These are phyloP conservation scores for Antennarius maculatus DNA, from an alignment of 2,797 vertebrate species.

Conservation along the genomic window DNA sequence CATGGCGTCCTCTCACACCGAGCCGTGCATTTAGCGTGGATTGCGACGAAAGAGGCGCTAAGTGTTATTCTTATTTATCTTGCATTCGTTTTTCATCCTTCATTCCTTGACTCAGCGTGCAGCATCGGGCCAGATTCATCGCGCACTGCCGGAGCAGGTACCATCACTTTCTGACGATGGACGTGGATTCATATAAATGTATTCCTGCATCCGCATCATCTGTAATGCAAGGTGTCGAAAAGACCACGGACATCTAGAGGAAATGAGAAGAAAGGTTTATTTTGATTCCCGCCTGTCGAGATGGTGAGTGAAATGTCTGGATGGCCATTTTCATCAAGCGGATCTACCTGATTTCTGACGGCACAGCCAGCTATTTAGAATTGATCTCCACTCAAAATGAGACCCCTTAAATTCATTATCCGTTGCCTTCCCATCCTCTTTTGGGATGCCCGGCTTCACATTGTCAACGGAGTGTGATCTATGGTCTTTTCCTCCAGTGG, in stretches of 20 bases:
- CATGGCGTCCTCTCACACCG: slow-evolving; percentile 71
- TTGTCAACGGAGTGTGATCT: too few relatives aligned
- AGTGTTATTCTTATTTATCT: neutral
- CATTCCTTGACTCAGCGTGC: slow-evolving; percentile 57
- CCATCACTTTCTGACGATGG: slow-evolving; percentile 66
- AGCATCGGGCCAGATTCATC: slow-evolving; percentile 34
- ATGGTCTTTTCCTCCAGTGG: neutral
- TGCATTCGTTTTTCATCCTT: slow-evolving; percentile 25
- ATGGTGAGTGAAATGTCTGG: slow-evolving; percentile 77
- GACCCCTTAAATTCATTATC: neutral
- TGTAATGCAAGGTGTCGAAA: slow-evolving; percentile 62
- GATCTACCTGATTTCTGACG: slow-evolving; percentile 40
- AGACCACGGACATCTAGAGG: slow-evolving; percentile 45
- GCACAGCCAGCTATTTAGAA: slow-evolving; percentile 60
- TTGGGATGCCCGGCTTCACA: too few relatives aligned
- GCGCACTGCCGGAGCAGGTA: slow-evolving; percentile 49
- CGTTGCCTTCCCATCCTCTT: neutral
- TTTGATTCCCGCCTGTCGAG: slow-evolving; percentile 75
- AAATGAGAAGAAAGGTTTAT: slow-evolving; percentile 73
- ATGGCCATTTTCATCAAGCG: slow-evolving; percentile 16
- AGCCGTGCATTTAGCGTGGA: slow-evolving; percentile 55
- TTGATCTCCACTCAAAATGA: slow-evolving; percentile 1
- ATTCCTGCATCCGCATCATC: slow-evolving; percentile 58
- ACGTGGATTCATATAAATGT: slow-evolving; percentile 59
- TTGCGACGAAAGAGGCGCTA: slow-evolving; percentile 40